Evolutionary conservation across 2,797 vertebrate species (phyloP).

Genomic region (Enteromius mattozi): DNA sequence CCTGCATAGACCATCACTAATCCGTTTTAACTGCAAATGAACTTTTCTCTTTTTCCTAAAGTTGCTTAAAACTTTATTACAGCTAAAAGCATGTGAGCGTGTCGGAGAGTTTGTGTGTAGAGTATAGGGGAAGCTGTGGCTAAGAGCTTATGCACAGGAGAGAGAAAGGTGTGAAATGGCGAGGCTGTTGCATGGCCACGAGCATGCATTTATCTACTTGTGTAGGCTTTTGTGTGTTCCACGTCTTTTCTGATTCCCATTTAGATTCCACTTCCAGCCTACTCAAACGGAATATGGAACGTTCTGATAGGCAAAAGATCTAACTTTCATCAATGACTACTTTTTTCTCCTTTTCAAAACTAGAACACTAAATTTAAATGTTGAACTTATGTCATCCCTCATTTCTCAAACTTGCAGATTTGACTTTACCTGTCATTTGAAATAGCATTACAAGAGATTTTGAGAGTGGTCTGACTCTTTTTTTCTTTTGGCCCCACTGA

Average conservation of each 20-base stretch:
- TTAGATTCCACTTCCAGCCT: neutral
- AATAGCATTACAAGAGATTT: neutral
- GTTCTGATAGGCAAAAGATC: neutral
- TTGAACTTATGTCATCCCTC: neutral
- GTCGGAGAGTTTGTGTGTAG: neutral
- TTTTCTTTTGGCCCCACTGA: too few species aligned
- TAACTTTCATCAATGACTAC: fast-evolving
- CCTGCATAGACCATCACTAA: neutral
- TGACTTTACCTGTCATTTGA: neutral
- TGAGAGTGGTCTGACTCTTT: neutral
- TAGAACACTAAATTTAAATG: neutral
- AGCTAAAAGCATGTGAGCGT: neutral
- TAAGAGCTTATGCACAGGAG: neutral
- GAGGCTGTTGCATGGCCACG: neutral
- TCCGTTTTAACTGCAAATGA: neutral
- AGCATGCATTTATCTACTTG: neutral
- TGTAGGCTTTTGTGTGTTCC: constrained; percentile 9
- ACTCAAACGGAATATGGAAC: neutral
- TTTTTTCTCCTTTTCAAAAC: neutral
- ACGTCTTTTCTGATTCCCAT: neutral
- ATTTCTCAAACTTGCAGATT: neutral
- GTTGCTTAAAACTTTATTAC: neutral
- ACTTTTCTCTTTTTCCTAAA: neutral
- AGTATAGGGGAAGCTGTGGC: constrained; percentile 12
- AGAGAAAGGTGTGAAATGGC: constrained; percentile 24